These are phyloP conservation scores for Branchipolynoe longqiensis DNA, from an alignment of 2,888 invertebrate genomes.

Conservation along the genomic window DNA sequence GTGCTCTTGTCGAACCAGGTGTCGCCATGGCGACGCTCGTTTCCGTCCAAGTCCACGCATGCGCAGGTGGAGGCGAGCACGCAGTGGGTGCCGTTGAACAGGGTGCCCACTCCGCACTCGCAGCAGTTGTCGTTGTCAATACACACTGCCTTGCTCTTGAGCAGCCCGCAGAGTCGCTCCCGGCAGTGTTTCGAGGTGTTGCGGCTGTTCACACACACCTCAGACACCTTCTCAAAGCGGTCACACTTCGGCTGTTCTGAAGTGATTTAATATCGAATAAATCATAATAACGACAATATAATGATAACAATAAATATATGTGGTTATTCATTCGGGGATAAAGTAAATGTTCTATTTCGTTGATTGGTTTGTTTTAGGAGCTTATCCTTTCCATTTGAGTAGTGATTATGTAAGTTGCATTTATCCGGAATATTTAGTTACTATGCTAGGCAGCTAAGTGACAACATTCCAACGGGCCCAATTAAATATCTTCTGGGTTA, in stretches of 20 bases:
- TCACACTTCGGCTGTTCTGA: not conserved
- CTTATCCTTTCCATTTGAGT: too few relatives aligned
- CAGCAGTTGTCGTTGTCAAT: not conserved
- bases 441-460: too few relatives aligned
- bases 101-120: not conserved
- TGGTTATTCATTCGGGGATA: too few relatives aligned
- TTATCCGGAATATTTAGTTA: too few relatives aligned
- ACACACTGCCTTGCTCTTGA: not conserved
- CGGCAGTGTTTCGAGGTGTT: not conserved
- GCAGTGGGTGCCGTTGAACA: conserved; percentile 8
- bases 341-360: too few relatives aligned
- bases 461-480: too few relatives aligned
- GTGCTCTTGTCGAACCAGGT: not conserved
- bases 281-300: too few relatives aligned
- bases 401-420: too few relatives aligned
- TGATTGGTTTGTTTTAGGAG: too few relatives aligned
- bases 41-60: not conserved
- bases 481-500: too few relatives aligned
- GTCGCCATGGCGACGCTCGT: not conserved
- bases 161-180: not conserved
- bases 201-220: not conserved
- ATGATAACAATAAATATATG: too few relatives aligned
- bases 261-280: too few relatives aligned
- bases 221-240: not conserved
- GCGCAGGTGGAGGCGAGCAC: not conserved